These are phyloP conservation scores for Arctopsyche grandis DNA, from an alignment of 1,140 invertebrate species.

Conservation along the genomic window DNA sequence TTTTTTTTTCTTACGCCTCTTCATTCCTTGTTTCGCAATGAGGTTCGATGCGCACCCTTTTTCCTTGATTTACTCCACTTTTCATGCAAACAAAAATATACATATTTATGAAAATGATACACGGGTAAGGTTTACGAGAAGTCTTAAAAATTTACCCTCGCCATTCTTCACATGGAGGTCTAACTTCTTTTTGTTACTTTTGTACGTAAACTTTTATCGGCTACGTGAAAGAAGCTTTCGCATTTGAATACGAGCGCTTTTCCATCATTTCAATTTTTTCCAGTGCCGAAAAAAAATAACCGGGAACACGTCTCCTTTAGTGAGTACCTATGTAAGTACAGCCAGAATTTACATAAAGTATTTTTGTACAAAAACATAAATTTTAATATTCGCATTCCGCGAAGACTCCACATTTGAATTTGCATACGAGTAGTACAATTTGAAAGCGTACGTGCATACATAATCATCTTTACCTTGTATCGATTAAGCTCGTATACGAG, in stretches of 20 bases:
- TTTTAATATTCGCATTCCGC: too few species aligned
- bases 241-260: slow-evolving; percentile 4
- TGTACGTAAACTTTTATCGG: slow-evolving; percentile 12
- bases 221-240: slow-evolving; percentile 11
- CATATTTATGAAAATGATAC: slow-evolving; percentile 15
- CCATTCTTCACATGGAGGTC: background rate
- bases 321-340: too few species aligned
- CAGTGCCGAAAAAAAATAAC: background rate
- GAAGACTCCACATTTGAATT: too few species aligned
- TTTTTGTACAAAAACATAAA: background rate
- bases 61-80: too few species aligned
- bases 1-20: too few species aligned
- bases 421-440: too few species aligned
- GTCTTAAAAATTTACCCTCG: slow-evolving; percentile 26
- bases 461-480: too few species aligned
- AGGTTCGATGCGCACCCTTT: too few species aligned
- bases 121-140: slow-evolving; percentile 6
- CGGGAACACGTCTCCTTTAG: background rate
- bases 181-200: slow-evolving; percentile 17
- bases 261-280: slow-evolving; percentile 17
- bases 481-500: background rate
- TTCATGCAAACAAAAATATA: background rate
- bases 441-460: too few species aligned
- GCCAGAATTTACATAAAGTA: background rate
- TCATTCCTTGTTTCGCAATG: too few species aligned